Conservation (phyloP, 2,888 invertebrate species). For the Oxytorus armatus region DNA sequence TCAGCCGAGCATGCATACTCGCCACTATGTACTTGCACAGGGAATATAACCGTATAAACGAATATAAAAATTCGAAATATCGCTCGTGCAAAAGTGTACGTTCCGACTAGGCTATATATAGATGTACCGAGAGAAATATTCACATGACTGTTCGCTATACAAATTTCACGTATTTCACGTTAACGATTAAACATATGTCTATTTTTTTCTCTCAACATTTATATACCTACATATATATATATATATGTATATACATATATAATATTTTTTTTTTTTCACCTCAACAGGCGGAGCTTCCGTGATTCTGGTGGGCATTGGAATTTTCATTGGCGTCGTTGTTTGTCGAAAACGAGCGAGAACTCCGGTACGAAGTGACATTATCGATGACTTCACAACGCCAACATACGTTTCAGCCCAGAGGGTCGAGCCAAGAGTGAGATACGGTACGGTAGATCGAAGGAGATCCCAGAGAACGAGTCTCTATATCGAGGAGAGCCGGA, state of each 20-base stretch:
- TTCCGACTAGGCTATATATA: neutral
- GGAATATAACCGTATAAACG: conserved; percentile 35
- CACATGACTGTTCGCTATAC: neutral
- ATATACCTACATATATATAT: too few species aligned
- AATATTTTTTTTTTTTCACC: neutral
- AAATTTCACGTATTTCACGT: neutral
- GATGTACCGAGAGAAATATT: neutral
- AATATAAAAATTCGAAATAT: conserved; percentile 52
- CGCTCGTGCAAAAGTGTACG: conserved; percentile 9
- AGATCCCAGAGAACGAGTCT: conserved; percentile 81
- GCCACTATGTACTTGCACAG: neutral
- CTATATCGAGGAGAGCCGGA: conserved; percentile 81
- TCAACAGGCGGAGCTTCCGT: conserved; percentile 79
- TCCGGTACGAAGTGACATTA: conserved; percentile 70
- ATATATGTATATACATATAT: neutral
- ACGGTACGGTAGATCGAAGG: conserved; percentile 76
- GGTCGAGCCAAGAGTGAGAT: conserved; percentile 81
- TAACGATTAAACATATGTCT: conserved; percentile 7
- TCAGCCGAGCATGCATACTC: conserved; percentile 14
- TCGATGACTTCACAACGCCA: conserved; percentile 82
- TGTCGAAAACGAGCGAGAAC: conserved; percentile 78
- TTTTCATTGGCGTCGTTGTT: conserved; percentile 81
- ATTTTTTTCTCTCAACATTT: neutral
- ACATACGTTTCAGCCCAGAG: conserved; percentile 81
- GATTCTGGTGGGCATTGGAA: conserved; percentile 81